phyloP scores from a whole-genome alignment of 2,113 vertebrate genomes.

The Misgurnus anguillicaudatus region DNA sequence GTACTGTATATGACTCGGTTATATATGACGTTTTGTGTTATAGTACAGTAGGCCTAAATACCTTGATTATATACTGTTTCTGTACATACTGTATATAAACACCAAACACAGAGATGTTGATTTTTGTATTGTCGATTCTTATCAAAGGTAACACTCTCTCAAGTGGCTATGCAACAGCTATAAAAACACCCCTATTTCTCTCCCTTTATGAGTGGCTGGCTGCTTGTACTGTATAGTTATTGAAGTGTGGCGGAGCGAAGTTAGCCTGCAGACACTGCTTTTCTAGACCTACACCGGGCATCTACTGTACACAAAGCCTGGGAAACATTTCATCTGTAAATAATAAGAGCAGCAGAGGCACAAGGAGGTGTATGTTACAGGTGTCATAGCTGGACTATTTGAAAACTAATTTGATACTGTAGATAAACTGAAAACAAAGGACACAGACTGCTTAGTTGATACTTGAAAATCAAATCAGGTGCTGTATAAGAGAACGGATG shows the following conservation, averaged over 20 bases:
- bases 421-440: not conserved
- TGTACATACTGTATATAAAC: not conserved
- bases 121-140: constrained; percentile 51
- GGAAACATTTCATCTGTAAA: not conserved
- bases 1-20: no score
- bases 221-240: constrained; percentile 20
- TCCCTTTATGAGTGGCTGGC: constrained; percentile 6
- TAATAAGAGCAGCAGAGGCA: constrained; percentile 14
- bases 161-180: constrained; percentile 44
- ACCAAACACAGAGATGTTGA: not conserved
- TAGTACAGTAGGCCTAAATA: not conserved
- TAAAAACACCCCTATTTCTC: not conserved
- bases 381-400: constrained; percentile 7
- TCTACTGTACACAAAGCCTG: not conserved
- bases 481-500: no score
- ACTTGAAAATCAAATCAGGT: no score
- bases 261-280: constrained; percentile 31
- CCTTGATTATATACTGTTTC: no score
- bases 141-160: constrained; percentile 50
- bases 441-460: not conserved
- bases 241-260: constrained; percentile 51
- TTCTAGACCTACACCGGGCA: constrained; percentile 24
- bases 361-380: not conserved
- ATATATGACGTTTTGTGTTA: no score
- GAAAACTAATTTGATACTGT: not conserved